Evolutionary conservation across 2,797 vertebrate genomes (phyloP).

Genomic region (Capromys pilorides): DNA sequence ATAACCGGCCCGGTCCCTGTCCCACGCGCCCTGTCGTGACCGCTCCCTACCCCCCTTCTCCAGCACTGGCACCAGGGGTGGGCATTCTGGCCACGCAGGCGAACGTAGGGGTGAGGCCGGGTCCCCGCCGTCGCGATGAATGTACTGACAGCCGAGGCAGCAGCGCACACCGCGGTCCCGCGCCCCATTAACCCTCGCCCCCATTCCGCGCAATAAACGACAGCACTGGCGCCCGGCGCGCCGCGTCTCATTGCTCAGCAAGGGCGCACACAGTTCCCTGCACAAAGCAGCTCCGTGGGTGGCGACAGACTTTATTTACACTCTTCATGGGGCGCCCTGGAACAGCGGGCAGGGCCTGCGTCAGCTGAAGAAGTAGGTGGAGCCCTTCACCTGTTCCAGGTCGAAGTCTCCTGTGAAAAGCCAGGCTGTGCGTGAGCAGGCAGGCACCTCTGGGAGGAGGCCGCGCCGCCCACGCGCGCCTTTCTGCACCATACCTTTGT

Average conservation of each 20-base stretch:
- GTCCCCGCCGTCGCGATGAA: slow-evolving; percentile 64
- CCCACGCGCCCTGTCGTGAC: background rate
- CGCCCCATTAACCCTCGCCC: slow-evolving; percentile 75
- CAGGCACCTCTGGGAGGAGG: background rate
- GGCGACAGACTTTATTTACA: slow-evolving; percentile 69
- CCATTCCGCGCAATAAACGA: slow-evolving; percentile 88
- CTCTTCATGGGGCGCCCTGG: background rate
- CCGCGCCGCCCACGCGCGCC: slow-evolving; percentile 83
- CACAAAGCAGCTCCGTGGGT: background rate
- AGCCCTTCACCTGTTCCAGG: slow-evolving; percentile 91
- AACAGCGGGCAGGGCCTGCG: fast-evolving
- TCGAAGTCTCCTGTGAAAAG: slow-evolving; percentile 90
- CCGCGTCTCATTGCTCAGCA: slow-evolving; percentile 49
- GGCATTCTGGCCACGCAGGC: background rate
- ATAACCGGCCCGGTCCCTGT: slow-evolving; percentile 66
- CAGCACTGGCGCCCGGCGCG: slow-evolving; percentile 81
- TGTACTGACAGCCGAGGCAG: slow-evolving; percentile 73
- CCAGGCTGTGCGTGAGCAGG: background rate
- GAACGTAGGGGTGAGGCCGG: slow-evolving; percentile 39
- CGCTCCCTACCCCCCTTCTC: slow-evolving; percentile 53
- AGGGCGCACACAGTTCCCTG: background rate
- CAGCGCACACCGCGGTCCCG: slow-evolving; percentile 8
- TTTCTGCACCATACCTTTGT: slow-evolving; percentile 90
- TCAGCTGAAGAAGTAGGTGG: slow-evolving; percentile 99
- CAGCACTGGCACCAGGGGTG: background rate